Conservation (phyloP, 2,113 vertebrate species). For the Phodopus roborovskii region DNA sequence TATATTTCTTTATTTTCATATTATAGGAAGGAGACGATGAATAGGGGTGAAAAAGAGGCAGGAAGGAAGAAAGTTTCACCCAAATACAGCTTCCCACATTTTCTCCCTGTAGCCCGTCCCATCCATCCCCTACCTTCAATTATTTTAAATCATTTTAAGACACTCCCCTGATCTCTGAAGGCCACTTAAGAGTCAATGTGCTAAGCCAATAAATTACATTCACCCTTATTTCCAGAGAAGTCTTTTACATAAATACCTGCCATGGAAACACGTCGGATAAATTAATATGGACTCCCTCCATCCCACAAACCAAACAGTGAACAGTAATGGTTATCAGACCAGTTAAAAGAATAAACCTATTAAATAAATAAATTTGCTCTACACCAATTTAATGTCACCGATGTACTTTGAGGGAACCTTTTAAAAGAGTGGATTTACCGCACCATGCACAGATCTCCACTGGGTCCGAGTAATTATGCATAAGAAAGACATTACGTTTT, state of each 20-base stretch:
- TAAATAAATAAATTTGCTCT: slow-evolving; percentile 88
- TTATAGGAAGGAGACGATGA: neutral
- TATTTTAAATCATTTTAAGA: slow-evolving; percentile 57
- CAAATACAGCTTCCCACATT: slow-evolving; percentile 7
- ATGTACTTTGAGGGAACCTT: slow-evolving; percentile 87
- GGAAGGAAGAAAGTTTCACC: neutral
- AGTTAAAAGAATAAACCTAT: slow-evolving; percentile 88
- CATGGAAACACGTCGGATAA: slow-evolving; percentile 83
- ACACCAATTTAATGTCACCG: slow-evolving; percentile 86
- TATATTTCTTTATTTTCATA: neutral
- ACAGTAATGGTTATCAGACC: slow-evolving; percentile 81
- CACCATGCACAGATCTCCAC: slow-evolving; percentile 83
- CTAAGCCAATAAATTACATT: slow-evolving; percentile 84
- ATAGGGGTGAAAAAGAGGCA: neutral
- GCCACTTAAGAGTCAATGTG: slow-evolving; percentile 83
- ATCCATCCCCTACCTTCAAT: neutral
- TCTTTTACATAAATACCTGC: slow-evolving; percentile 82
- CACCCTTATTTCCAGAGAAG: slow-evolving; percentile 80
- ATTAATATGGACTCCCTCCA: slow-evolving; percentile 78
- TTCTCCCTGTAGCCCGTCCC: neutral
- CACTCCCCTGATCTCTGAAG: slow-evolving; percentile 63
- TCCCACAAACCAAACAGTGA: slow-evolving; percentile 82
- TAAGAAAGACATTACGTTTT: slow-evolving; percentile 88
- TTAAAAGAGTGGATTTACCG: slow-evolving; percentile 89
- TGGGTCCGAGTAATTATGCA: slow-evolving; percentile 87